Conservation (phyloP, 2,797 vertebrate genomes). For the Mormyrus hasselquistii region DNA sequence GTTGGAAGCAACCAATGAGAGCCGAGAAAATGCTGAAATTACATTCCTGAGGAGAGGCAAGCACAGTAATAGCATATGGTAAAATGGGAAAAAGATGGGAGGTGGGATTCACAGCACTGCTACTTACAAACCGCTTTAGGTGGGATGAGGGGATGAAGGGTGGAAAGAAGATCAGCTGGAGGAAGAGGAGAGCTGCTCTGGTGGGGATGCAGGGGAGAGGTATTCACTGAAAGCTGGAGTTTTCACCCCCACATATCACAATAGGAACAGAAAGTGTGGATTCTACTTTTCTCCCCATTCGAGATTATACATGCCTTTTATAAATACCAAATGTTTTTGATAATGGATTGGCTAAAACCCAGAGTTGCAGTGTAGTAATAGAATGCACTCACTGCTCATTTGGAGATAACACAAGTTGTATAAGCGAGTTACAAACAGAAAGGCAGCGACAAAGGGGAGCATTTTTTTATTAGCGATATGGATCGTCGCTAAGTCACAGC, state of each 20-base stretch:
- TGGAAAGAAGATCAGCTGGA: slow-evolving; percentile 38
- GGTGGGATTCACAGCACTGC: slow-evolving; percentile 5
- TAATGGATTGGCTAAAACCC: not conserved
- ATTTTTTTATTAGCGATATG: not conserved
- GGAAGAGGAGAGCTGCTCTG: not conserved
- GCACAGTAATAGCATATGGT: not conserved
- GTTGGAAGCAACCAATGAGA: not conserved
- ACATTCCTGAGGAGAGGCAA: not conserved
- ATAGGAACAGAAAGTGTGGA: not conserved
- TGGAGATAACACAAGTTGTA: not conserved
- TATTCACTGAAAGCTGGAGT: not conserved
- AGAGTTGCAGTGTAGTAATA: not conserved
- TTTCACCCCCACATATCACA: not conserved
- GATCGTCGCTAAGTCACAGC: not conserved
- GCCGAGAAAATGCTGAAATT: not conserved
- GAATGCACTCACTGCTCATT: not conserved
- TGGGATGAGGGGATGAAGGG: slow-evolving; percentile 34
- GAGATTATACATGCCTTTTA: not conserved
- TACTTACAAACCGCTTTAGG: slow-evolving; percentile 2
- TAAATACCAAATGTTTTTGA: not conserved
- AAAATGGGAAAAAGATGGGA: not conserved
- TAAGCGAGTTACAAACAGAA: not conserved
- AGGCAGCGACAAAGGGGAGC: not conserved
- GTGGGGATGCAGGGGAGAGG: not conserved
- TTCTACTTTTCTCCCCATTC: not conserved